Evolutionary conservation across 2,888 invertebrate genomes (phyloP).

Genomic region (Deilephila elpenor): DNA sequence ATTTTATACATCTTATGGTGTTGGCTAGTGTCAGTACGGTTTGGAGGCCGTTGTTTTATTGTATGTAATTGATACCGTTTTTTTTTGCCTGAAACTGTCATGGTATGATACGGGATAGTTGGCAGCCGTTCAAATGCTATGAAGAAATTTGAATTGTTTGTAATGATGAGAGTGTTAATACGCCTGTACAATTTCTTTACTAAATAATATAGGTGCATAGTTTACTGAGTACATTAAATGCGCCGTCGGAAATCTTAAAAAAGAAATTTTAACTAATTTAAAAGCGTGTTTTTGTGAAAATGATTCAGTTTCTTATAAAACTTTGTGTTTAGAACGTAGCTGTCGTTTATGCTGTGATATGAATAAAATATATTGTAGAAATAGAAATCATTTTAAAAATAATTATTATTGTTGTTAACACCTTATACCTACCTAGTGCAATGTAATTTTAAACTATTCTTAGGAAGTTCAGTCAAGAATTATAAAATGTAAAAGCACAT

Average conservation of each 20-base stretch:
- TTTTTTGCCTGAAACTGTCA: too few relatives aligned
- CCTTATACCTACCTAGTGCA: neutral
- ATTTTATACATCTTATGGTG: too few relatives aligned
- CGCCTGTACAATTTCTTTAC: neutral
- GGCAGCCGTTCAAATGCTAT: neutral
- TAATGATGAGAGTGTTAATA: neutral
- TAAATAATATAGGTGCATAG: neutral
- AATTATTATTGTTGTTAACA: neutral
- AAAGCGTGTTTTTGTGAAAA: neutral
- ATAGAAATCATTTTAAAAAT: neutral
- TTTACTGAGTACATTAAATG: neutral
- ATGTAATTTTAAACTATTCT: neutral
- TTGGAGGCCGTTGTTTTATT: too few relatives aligned
- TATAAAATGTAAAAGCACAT: neutral
- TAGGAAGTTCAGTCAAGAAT: neutral
- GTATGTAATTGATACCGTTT: too few relatives aligned
- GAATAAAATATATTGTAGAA: conserved; percentile 10
- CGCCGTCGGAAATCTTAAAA: neutral
- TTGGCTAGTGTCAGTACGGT: too few relatives aligned
- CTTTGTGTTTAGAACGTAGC: neutral
- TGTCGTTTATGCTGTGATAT: conserved; percentile 16
- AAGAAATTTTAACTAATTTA: neutral
- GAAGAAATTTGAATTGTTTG: neutral
- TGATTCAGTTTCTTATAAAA: conserved; percentile 1
- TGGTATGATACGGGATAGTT: too few relatives aligned